phyloP scores from a whole-genome alignment of 1,140 invertebrate genomes.

The Papilio helenus region DNA sequence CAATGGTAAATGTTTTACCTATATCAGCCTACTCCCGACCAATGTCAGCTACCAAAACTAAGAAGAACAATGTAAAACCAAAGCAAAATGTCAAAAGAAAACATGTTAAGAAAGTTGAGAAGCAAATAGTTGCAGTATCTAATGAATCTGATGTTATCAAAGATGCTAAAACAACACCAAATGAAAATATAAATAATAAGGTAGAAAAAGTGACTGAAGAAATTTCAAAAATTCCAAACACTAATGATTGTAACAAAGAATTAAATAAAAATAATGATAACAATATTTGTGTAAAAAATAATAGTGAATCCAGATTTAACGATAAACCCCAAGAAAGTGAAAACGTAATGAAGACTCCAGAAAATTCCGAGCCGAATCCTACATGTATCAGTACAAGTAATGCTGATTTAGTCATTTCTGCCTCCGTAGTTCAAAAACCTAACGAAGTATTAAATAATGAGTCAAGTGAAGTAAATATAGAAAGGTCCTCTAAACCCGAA shows the following conservation, averaged over 20 bases:
- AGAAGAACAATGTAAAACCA: conserved; percentile 70
- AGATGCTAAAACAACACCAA: conserved; percentile 46
- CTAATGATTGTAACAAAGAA: conserved; percentile 30
- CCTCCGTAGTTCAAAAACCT: conserved; percentile 6
- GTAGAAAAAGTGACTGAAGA: conserved; percentile 10
- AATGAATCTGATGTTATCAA: conserved; percentile 42
- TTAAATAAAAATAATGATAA: conserved; percentile 29
- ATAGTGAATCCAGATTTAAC: not conserved
- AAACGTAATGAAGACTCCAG: conserved; percentile 19
- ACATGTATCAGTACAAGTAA: not conserved
- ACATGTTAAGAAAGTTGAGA: conserved; percentile 46
- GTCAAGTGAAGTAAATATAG: not conserved
- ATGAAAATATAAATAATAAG: conserved; percentile 40
- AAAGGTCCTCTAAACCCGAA: not conserved
- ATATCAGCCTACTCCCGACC: conserved; percentile 85
- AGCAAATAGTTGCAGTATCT: not conserved
- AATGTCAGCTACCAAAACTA: conserved; percentile 68
- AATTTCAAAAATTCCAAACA: conserved; percentile 8
- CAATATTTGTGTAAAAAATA: conserved; percentile 16
- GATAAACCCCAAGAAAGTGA: conserved; percentile 17
- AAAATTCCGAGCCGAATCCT: conserved; percentile 28
- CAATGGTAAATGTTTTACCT: conserved; percentile 88
- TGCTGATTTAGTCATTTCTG: not conserved
- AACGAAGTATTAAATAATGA: conserved; percentile 21
- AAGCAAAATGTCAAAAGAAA: conserved; percentile 60